Base-by-base conservation (phyloP, 2,113 vertebrate species). In the Chaetodon auriga region DNA sequence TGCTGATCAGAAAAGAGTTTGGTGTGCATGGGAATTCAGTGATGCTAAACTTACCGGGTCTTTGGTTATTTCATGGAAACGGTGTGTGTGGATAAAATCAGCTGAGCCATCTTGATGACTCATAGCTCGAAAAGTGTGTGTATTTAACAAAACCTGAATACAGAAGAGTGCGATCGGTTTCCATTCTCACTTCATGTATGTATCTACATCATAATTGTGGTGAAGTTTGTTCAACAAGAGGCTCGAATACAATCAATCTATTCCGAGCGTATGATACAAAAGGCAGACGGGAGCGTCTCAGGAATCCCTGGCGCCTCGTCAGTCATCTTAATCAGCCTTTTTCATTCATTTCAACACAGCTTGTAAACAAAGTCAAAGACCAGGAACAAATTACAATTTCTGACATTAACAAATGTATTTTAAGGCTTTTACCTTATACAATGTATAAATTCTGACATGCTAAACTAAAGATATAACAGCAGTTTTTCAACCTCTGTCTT, bases 401-500 rank as follows among this genome's bases (percentile, higher is more conserved):
- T 88, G 87, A 93, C 87, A 90, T 91, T 89, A 94, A 93, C 92
- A 94, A 94, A 89, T 94, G 92, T 93, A 93, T 94, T 95, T 95
- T 94, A 96, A 95, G 95, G 93, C 86, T 75, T 95, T 94, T 91
- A 94, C 94, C 91, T 92, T 90, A 87, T 93, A 95, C 93, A 95
- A 91, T 97, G 95, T 97, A 97, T 95, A 98, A 97, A 97, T 97
- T 95, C 96, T 95, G 84, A 97, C 98, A 99, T 98, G 98, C 98
- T 97, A 95, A 97, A 97, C 96, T 94, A 95, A 96, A 95, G 78
- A 82, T 90, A 90, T 86, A 90, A 93, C 90, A 93, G 91, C 83
- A 84, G 75, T 92, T 87, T 92, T 83, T 87, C 83, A 85, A 87
- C 84, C 58, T 92, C 78, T 80, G 75, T 81, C 74, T 79, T 38